Base-by-base conservation (phyloP, 2,888 invertebrate species). In the Matsumyia berberina region DNA sequence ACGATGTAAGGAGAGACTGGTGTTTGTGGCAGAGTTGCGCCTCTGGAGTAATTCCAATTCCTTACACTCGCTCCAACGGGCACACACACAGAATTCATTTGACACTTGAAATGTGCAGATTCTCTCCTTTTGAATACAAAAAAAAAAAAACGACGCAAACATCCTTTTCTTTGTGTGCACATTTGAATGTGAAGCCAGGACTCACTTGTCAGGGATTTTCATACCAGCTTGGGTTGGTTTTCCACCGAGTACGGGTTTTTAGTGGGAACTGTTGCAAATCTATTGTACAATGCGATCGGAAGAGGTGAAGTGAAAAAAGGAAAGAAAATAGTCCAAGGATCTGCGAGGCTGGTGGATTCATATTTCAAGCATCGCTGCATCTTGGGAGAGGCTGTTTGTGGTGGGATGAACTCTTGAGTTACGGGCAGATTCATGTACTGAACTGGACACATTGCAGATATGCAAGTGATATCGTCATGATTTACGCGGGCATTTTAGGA, bases 71-170 rank as follows among this genome's bases (percentile, higher is more conserved):
- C 8, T 15, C 29, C 12, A 8, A 39, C 39, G 29, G 51, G 53
- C 17, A 39, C 55, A 66, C 42, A 66, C 53, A 72, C 57, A 57
- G 49, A 73, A 66, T 58, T 66, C 64, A 58, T 64, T 77, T 70
- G 77, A 51, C 81, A 76, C 66, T 82, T 77, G 77, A 66, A 72
- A 70, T 81, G 57, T 77, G 77, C 57, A 44, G 53, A 17, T 77
- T 70, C 70, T 51, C 35, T 72, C 53, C 70, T 53, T 77, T 64
- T 57, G 53, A 31, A 70, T 12, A 35, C 12, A n/a, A 37, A 29
- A 2, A 37, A 6, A 44, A 60, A 62, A 62, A 42, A 42, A 31
- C n/a, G n/a, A n/a, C n/a, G 12, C 3, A 58, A 7, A 44, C 11
- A 24, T 33, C 39, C 39, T 58, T 42, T 58, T 8, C 15, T 24